Evolutionary conservation across 2,888 invertebrate genomes (phyloP).

Genomic region (Hirtodrosophila duncani): DNA sequence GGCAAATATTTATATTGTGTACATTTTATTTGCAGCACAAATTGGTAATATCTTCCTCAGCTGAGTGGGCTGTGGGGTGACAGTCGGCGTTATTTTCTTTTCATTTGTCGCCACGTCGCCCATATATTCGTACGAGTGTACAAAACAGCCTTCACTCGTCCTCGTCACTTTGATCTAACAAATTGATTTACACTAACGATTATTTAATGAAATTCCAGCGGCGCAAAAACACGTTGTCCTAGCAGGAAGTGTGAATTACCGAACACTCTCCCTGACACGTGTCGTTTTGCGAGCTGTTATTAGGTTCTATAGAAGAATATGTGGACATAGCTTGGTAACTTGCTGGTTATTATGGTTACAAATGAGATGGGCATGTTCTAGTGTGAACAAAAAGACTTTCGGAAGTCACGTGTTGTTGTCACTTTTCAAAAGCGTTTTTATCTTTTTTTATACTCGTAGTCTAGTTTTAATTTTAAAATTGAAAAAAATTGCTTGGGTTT

Average conservation of each 20-base stretch:
- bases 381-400: too few species aligned
- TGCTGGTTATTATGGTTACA: constrained; percentile 21
- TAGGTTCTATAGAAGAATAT: constrained; percentile 5
- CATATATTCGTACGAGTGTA: constrained; percentile 29
- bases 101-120: constrained; percentile 67
- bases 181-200: constrained; percentile 69
- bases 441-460: too few species aligned
- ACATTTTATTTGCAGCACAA: constrained; percentile 40
- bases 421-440: constrained; percentile 26
- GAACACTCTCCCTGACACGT: constrained; percentile 55
- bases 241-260: constrained; percentile 65
- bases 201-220: constrained; percentile 70
- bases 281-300: constrained; percentile 44
- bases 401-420: constrained; percentile 3
- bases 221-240: constrained; percentile 36
- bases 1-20: constrained; percentile 57
- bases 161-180: constrained; percentile 59
- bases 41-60: constrained; percentile 58
- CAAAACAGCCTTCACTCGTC: not conserved
- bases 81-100: constrained; percentile 49
- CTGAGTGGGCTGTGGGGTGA: not conserved
- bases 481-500: too few species aligned
- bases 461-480: too few species aligned
- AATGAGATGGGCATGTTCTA: constrained; percentile 3
- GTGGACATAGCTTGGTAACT: constrained; percentile 7